Evolutionary conservation across 2,797 vertebrate genomes (phyloP), one percentile per base, ranked within the genome.

Genomic region (Iguana delicatissima): DNA sequence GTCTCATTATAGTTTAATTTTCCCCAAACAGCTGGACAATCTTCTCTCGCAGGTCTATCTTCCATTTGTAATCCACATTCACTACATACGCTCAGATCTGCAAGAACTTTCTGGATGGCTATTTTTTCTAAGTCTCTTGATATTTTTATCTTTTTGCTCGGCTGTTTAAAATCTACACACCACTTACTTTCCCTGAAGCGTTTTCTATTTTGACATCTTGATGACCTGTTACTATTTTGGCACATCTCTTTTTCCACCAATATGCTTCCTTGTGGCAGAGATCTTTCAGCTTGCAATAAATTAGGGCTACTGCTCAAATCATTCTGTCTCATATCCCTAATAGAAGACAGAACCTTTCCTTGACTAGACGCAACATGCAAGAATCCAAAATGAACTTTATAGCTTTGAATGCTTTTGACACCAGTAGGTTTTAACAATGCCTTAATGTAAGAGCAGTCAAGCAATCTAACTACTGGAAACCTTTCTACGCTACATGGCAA

Each of bases 391-490:
- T 89, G 81, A 93, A 94, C 89, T 87, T 95, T 96, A 26, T 38
- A 93, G 46, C 84, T 92, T 88, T 42, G 84, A 64, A 14, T 87
- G 84, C 74, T 90, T 89, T 93, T 94, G 91, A 89, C 55, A 93
- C 89, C n/a, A 83, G 86, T 95, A 93, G 92, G 93, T 86, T 96
- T 95, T 79, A 92, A 92, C 87, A 95, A 90, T 0, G 92, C 92
- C 77, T 79, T 91, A 72, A 97, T 95, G 83, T 92, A 95, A 93
- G 72, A 94, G 92, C 91, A 96, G 88, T 95, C 92, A 80, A 93
- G 86, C 81, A 96, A 93, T 32, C 91, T 90, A 74, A 96, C 96
- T 94, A 95, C 85, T 0, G 94, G 95, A 92, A 96, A 95, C 92
- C 91, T 97, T 83, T 86, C 89, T 84, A 90, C 35, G 89, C 77